These are phyloP conservation scores for Troides aeacus DNA, from an alignment of 2,888 invertebrate genomes.

Conservation along the genomic window DNA sequence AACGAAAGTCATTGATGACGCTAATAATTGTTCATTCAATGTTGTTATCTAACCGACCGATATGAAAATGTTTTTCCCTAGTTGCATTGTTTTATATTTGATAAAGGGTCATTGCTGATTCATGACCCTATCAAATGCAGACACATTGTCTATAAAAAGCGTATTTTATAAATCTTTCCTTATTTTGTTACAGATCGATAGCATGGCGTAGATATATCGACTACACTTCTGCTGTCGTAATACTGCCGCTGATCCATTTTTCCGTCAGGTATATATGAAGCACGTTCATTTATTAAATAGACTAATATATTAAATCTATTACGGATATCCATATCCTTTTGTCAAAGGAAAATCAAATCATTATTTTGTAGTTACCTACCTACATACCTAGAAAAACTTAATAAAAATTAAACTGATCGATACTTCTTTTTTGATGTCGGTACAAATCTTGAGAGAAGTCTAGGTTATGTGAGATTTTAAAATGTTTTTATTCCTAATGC, in stretches of 20 bases:
- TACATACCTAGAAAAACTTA: no score
- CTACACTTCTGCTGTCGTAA: slow-evolving; percentile 40
- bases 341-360: no score
- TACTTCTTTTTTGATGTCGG: no score
- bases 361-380: no score
- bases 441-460: no score
- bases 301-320: slow-evolving; percentile 7
- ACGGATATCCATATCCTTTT: no score
- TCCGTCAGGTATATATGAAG: slow-evolving; percentile 25
- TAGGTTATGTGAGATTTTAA: no score
- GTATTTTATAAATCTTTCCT: slow-evolving; percentile 33
- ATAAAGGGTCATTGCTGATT: slow-evolving; percentile 30
- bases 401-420: no score
- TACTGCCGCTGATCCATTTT: slow-evolving; percentile 27
- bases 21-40: not conserved
- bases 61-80: not conserved
- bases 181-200: slow-evolving; percentile 55
- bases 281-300: not conserved
- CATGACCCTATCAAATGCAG: slow-evolving; percentile 37
- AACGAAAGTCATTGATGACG: not conserved
- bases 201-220: slow-evolving; percentile 49
- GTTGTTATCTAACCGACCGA: not conserved
- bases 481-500: no score
- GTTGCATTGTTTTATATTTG: not conserved
- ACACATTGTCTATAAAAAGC: slow-evolving; percentile 18